Evolutionary conservation across 1,140 invertebrate genomes (phyloP), one percentile per base, ranked within the genome.

Genomic region (Globodera ellingtonae): DNA sequence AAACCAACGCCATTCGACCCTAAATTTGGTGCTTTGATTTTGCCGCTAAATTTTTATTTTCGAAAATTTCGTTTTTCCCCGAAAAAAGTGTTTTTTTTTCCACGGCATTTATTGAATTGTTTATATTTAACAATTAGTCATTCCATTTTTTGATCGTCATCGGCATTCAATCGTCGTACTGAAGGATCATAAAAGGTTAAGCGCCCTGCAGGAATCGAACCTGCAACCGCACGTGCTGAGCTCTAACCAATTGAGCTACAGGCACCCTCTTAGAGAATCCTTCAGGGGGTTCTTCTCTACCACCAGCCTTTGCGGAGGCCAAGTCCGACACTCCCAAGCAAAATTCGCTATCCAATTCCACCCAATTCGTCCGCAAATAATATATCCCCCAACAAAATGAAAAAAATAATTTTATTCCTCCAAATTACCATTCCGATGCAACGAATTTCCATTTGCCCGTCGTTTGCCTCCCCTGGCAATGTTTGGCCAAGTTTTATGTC

Each of bases 361-460:
- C n/a, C n/a, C n/a, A n/a, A n/a, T n/a, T n/a, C n/a, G n/a, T n/a
- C n/a, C n/a, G n/a, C n/a, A n/a, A n/a, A n/a, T n/a, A n/a, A n/a
- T n/a, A n/a, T 24, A 35, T 3, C 35, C 35, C 35, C 35, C 35
- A 35, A 35, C 35, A 35, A 35, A 35, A 35, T 24, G n/a, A n/a
- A n/a, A 35, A 35, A 35, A 35, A 35, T 3, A 35, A 35, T 15
- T 18, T 21, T 21, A 21, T 21, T 65, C 15, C 10, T 13, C 65
- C 2, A 67, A 76, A 78, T 76, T 46, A 87, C 86, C 74, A 89
- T 76, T 73, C 86, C 86, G 44, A 88, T 78, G 79, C 85, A 84
- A 78, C 81, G 35, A 80, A 81, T 67, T 70, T 81, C 66, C 24
- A 79, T 75, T 83, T 88, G 73, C 82, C 56, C 4, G 79, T 75